Evolutionary conservation across 2,113 vertebrate species (phyloP).

Genomic region (Nothoprocta perdicaria): DNA sequence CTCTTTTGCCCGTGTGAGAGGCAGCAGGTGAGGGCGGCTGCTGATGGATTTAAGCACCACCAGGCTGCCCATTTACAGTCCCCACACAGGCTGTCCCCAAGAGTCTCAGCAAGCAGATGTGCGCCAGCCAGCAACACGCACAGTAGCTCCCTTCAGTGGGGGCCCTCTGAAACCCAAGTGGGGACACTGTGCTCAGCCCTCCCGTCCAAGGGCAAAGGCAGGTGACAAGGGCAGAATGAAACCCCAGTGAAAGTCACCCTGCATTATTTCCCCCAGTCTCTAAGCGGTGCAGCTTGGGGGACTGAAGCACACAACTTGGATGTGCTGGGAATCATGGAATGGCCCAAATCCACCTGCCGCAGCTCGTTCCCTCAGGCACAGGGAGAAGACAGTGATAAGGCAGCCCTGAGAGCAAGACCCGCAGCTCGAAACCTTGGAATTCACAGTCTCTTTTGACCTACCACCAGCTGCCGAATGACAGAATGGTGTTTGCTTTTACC

Average conservation of each 20-base stretch:
- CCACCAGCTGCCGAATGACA: background rate
- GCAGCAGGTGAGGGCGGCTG: background rate
- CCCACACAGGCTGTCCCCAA: background rate
- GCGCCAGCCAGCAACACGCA: too few species aligned
- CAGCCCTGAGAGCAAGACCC: background rate
- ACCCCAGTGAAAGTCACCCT: background rate
- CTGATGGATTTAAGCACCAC: background rate
- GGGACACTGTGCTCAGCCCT: background rate
- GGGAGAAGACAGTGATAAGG: accelerated
- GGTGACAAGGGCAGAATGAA: background rate
- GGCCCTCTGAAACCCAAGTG: background rate
- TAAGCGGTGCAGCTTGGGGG: background rate
- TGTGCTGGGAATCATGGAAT: accelerated
- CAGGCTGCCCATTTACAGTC: background rate
- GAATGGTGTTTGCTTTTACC: background rate
- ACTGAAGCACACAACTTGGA: too few species aligned
- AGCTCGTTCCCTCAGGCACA: background rate
- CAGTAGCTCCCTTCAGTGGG: background rate
- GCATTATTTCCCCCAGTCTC: background rate
- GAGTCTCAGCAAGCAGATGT: too few species aligned
- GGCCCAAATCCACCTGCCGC: background rate
- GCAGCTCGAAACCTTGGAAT: accelerated
- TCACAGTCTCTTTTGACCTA: background rate
- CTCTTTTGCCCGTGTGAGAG: background rate
- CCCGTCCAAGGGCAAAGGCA: background rate